A percentile compares a stretch with the other conserved stretches of the same genome.
phyloP scores from a whole-genome alignment of 2,888 invertebrate species.

The Bruchidius siliquastri region DNA sequence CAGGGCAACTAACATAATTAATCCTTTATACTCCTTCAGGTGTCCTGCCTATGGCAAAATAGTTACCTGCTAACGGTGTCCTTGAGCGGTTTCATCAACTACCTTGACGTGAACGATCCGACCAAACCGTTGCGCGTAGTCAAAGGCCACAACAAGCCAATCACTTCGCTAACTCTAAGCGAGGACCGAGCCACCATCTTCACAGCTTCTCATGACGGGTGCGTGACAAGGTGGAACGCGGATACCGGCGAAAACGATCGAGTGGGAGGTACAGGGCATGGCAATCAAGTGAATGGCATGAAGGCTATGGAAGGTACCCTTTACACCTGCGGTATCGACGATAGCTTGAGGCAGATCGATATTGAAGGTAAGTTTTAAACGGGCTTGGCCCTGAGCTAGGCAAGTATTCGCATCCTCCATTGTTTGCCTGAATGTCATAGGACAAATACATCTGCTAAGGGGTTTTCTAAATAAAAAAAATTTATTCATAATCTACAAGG shows the following conservation, averaged over 20 bases:
- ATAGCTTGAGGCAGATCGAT: slow-evolving; percentile 71
- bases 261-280: slow-evolving; percentile 81
- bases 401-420: no score
- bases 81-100: slow-evolving; percentile 92
- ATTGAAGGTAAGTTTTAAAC: slow-evolving; percentile 40
- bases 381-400: no score
- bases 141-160: slow-evolving; percentile 98
- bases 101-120: slow-evolving; percentile 83
- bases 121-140: slow-evolving; percentile 72
- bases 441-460: no score
- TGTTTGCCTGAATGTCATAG: no score
- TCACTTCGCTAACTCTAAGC: slow-evolving; percentile 79
- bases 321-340: slow-evolving; percentile 92
- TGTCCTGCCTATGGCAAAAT: slow-evolving; percentile 92
- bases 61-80: slow-evolving; percentile 84
- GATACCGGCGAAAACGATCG: slow-evolving; percentile 79
- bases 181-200: slow-evolving; percentile 73
- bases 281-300: slow-evolving; percentile 93
- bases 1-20: no score
- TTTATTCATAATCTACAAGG: no score
- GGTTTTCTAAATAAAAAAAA: no score
- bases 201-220: slow-evolving; percentile 92
- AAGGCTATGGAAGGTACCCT: slow-evolving; percentile 62
- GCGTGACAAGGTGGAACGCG: slow-evolving; percentile 79
- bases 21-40: slow-evolving; percentile 35